These are phyloP conservation scores for Tyrannus savana DNA, from an alignment of 2,113 vertebrate species.

Conservation along the genomic window DNA sequence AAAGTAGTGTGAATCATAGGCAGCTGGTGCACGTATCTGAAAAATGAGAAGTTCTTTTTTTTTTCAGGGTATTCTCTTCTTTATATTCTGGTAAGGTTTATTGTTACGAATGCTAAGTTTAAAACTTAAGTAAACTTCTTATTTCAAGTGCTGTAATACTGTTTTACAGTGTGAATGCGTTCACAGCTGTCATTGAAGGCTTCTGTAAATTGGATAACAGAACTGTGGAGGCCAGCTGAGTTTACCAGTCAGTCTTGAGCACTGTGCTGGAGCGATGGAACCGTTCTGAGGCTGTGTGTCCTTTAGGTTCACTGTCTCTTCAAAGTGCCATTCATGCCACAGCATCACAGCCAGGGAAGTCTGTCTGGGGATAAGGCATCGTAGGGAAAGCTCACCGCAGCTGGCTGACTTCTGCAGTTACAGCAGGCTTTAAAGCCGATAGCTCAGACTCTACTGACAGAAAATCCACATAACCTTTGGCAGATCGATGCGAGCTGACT, in stretches of 20 bases:
- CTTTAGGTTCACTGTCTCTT: background rate
- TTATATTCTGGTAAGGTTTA: background rate
- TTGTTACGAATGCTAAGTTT: background rate
- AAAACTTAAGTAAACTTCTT: background rate
- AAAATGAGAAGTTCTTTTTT: background rate
- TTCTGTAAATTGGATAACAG: background rate
- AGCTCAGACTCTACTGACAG: background rate
- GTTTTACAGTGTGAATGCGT: background rate
- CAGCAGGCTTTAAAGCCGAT: background rate
- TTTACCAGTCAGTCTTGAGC: background rate
- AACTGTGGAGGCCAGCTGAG: background rate
- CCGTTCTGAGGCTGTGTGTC: rapidly evolving
- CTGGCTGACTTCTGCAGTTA: background rate
- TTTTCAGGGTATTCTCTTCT: background rate
- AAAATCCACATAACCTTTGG: background rate
- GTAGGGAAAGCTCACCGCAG: rapidly evolving
- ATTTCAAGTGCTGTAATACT: background rate
- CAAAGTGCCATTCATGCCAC: rapidly evolving
- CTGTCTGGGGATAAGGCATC: background rate
- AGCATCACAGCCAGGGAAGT: background rate
- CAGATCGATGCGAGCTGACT: background rate
- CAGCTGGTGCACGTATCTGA: background rate
- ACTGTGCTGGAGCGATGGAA: background rate
- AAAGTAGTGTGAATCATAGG: background rate
- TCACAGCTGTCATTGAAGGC: background rate